phyloP scores from a whole-genome alignment of 2,113 vertebrate species.

The Platysternon megacephalum region DNA sequence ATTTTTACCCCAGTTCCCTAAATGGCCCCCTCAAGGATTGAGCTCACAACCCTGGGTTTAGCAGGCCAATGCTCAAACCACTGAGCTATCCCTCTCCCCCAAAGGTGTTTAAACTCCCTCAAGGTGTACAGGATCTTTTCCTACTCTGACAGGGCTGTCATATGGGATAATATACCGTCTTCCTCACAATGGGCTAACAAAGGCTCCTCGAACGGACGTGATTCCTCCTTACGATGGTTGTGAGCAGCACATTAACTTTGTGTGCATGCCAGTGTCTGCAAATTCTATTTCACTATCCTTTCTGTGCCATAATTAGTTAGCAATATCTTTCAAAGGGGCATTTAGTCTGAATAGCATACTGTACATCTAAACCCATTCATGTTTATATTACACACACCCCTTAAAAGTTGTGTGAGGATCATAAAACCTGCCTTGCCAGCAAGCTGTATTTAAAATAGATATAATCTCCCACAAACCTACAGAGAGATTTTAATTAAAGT shows the following conservation, averaged over 20 bases:
- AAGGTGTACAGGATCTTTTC: not conserved
- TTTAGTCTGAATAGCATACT: not conserved
- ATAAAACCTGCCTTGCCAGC: slow-evolving; percentile 29
- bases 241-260: not conserved
- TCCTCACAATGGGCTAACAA: not conserved
- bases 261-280: fast-evolving
- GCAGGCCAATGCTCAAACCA: no score
- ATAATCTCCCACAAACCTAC: slow-evolving; percentile 27
- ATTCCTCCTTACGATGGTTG: not conserved
- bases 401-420: not conserved
- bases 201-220: fast-evolving
- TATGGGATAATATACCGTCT: not conserved
- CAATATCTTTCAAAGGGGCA: not conserved
- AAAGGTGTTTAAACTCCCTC: slow-evolving; percentile 32
- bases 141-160: not conserved
- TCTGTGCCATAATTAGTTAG: not conserved
- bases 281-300: not conserved
- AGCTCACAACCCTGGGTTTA: no score
- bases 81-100: no score
- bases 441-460: slow-evolving; percentile 65
- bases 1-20: no score
- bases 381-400: not conserved
- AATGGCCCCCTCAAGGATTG: no score
- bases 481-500: slow-evolving; percentile 77
- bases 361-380: not conserved